Percentiles rank a stretch among this genome's conserved stretches.
phyloP scores from a whole-genome alignment of 1,140 invertebrate species.

The Octopus bimaculoides region DNA sequence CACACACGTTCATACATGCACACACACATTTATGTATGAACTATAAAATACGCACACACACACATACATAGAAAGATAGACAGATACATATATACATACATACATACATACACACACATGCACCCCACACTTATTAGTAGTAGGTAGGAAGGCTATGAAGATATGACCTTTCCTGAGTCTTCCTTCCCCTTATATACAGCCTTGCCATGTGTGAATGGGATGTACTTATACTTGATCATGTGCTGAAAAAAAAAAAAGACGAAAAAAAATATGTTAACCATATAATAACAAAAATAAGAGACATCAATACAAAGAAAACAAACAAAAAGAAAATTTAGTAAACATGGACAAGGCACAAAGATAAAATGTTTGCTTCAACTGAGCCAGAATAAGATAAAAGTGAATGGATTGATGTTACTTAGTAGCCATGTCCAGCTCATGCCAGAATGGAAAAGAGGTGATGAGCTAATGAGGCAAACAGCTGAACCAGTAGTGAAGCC shows the following conservation, averaged over 20 bases:
- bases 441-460: too few relatives aligned
- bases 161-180: constrained; percentile 57
- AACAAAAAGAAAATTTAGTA: too few relatives aligned
- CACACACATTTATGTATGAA: too few relatives aligned
- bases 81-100: background rate
- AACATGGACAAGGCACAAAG: too few relatives aligned
- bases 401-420: too few relatives aligned
- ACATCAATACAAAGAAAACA: background rate
- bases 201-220: constrained; percentile 98
- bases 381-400: too few relatives aligned
- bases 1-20: too few relatives aligned
- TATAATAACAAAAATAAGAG: background rate
- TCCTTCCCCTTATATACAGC: constrained; percentile 70
- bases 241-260: constrained; percentile 72
- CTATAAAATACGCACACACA: too few relatives aligned
- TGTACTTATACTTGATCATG: constrained; percentile 98
- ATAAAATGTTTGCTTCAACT: too few relatives aligned
- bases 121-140: background rate
- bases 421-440: too few relatives aligned
- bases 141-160: constrained; percentile 20
- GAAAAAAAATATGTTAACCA: background rate
- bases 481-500: too few relatives aligned
- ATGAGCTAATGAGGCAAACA: too few relatives aligned
- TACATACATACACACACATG: constrained; percentile 11
- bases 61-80: background rate